phyloP scores from a whole-genome alignment of 1,140 invertebrate genomes.

The Theocolax elegans region DNA sequence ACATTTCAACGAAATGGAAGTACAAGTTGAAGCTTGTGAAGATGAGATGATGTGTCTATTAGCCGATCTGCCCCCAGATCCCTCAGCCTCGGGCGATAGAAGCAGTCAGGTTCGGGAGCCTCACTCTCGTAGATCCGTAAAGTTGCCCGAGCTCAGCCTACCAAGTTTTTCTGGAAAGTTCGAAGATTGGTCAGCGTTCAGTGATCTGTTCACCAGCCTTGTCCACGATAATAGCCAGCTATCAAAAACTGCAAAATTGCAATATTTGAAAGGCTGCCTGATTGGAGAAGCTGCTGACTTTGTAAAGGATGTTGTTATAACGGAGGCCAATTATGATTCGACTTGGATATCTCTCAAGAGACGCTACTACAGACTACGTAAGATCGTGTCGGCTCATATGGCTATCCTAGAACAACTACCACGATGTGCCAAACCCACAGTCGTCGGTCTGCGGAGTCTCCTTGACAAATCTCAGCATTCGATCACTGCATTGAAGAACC shows the following conservation, averaged over 20 bases:
- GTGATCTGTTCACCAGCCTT: too few relatives aligned
- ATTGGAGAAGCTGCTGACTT: neutral
- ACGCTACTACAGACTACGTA: neutral
- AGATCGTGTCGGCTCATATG: neutral
- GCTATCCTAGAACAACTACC: neutral
- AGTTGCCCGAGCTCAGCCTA: too few relatives aligned
- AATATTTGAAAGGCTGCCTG: conserved; percentile 4
- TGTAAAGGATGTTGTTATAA: neutral
- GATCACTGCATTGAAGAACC: neutral
- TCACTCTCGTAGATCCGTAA: too few relatives aligned
- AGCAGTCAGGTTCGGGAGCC: too few relatives aligned
- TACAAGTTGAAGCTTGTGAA: too few relatives aligned
- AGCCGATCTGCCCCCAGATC: too few relatives aligned
- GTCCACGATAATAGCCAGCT: conserved; percentile 43
- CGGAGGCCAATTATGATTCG: neutral
- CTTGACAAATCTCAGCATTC: neutral
- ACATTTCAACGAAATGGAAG: too few relatives aligned
- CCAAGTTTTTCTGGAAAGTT: too few relatives aligned
- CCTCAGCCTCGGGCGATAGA: too few relatives aligned
- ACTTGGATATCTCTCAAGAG: neutral
- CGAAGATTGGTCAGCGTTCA: too few relatives aligned
- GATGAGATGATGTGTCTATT: too few relatives aligned
- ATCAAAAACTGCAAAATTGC: conserved; percentile 44
- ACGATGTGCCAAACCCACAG: neutral
- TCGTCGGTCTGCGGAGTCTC: neutral